Percentiles rank a stretch among this genome's conserved stretches.
Evolutionary conservation across 2,888 invertebrate species (phyloP).

Genomic region (Ochropleura plecta): DNA sequence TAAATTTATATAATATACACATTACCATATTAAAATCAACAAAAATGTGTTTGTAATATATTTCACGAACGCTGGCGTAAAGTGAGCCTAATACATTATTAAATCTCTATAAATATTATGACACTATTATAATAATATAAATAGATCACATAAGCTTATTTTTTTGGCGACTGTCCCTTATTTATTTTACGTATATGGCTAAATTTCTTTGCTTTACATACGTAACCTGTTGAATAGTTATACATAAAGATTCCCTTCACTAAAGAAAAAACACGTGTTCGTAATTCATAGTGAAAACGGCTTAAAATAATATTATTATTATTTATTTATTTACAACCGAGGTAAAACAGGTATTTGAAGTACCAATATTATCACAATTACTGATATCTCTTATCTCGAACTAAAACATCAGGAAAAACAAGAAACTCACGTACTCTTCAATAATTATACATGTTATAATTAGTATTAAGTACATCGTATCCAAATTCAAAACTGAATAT

Average conservation of each 20-base stretch:
- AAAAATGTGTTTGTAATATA: constrained; percentile 26
- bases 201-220: background rate
- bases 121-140: constrained; percentile 33
- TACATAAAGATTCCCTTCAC: background rate
- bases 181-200: background rate
- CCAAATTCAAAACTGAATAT: background rate
- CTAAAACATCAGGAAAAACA: constrained; percentile 25
- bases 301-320: constrained; percentile 15
- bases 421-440: constrained; percentile 14
- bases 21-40: background rate
- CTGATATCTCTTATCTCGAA: constrained; percentile 34
- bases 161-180: background rate
- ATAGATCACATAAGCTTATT: constrained; percentile 19
- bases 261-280: constrained; percentile 1
- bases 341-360: constrained; percentile 17
- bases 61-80: background rate
- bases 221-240: background rate
- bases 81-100: constrained; percentile 13
- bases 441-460: constrained; percentile 17
- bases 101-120: constrained; percentile 22
- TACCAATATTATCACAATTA: constrained; percentile 53
- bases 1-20: constrained; percentile 1
- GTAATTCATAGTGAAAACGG: constrained; percentile 2
- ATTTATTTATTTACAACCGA: constrained; percentile 49
- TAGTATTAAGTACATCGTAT: background rate